Evolutionary conservation across 2,113 vertebrate species (phyloP).

Genomic region (Entomyzon cyanotis): DNA sequence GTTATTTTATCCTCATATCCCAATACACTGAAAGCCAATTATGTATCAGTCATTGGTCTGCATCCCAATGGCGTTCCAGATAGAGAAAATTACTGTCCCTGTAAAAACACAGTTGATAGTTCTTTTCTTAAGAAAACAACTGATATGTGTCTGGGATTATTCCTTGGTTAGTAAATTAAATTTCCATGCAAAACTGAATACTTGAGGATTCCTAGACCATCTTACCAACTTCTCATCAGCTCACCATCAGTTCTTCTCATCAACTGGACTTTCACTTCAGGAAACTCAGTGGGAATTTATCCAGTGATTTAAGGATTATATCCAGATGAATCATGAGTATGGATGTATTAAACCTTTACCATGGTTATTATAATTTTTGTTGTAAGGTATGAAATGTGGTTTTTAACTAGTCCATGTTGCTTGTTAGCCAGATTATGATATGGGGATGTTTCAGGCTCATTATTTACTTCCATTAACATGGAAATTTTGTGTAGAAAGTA

Average conservation of each 20-base stretch:
- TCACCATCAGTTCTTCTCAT: neutral
- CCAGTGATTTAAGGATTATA: neutral
- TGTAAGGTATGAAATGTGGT: neutral
- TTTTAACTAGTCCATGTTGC: neutral
- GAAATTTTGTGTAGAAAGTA: neutral
- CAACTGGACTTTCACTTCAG: neutral
- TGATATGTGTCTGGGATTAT: neutral
- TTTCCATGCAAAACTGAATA: neutral
- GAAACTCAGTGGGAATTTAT: neutral
- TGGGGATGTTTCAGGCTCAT: neutral
- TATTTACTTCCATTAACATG: neutral
- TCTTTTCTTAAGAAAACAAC: neutral
- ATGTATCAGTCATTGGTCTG: neutral
- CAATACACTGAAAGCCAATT: neutral
- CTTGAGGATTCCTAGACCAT: neutral
- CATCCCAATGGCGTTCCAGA: neutral
- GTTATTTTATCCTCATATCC: neutral
- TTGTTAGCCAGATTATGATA: neutral
- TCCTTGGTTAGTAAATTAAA: neutral
- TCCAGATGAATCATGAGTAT: accelerated
- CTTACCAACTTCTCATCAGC: neutral
- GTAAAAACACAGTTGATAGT: neutral
- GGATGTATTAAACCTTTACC: neutral
- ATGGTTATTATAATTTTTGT: neutral
- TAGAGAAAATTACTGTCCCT: neutral